A percentile compares a stretch with the other conserved stretches of the same genome.
phyloP scores from a whole-genome alignment of 2,888 invertebrate species.

The Apodemia zela region DNA sequence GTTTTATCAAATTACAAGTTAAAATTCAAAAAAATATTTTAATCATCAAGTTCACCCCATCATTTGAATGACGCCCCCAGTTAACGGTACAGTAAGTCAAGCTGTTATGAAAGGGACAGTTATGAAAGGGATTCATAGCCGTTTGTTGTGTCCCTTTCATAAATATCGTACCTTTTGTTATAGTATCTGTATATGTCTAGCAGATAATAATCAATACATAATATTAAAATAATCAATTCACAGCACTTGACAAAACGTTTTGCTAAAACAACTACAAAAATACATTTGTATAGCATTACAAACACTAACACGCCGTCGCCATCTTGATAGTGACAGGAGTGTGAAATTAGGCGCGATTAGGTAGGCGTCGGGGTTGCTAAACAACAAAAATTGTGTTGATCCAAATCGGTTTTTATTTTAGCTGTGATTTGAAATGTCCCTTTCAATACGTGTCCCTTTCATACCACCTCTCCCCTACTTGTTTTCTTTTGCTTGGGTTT shows the following conservation, averaged over 20 bases:
- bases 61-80: too few species aligned
- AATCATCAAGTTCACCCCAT: too few species aligned
- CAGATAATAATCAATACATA: constrained; percentile 19
- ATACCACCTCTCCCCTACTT: background rate
- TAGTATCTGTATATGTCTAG: constrained; percentile 21
- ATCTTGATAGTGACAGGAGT: constrained; percentile 22
- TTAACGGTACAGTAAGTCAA: constrained; percentile 13
- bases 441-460: background rate
- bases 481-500: constrained; percentile 19
- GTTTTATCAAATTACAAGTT: too few species aligned
- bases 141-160: too few species aligned
- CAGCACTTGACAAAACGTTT: constrained; percentile 23
- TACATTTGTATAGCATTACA: constrained; percentile 20
- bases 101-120: constrained; percentile 20
- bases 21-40: too few species aligned
- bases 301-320: constrained; percentile 19
- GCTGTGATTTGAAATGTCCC: constrained; percentile 16
- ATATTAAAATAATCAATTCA: constrained; percentile 20
- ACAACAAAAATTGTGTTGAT: constrained; percentile 23
- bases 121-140: constrained; percentile 22
- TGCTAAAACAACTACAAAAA: constrained; percentile 22
- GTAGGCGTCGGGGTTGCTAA: constrained; percentile 18
- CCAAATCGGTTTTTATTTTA: constrained; percentile 23
- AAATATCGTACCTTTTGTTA: constrained; percentile 18
- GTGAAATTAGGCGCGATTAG: constrained; percentile 22